Evolutionary conservation across 1,140 invertebrate genomes (phyloP).

Genomic region (Pseudomyrmex gracilis): DNA sequence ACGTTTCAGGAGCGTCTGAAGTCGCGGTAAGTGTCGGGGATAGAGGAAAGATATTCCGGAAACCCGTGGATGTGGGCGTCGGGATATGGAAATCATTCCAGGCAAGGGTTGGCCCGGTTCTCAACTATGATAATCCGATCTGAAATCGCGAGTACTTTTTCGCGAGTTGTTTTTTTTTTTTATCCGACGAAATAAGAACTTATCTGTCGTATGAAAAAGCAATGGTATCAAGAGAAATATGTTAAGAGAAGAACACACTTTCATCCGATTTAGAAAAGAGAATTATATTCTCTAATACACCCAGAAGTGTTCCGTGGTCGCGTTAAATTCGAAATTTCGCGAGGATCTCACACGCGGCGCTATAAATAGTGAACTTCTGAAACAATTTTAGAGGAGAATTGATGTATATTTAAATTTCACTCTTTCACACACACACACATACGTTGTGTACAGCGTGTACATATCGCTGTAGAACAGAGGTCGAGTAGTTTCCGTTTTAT

Average conservation of each 20-base stretch:
- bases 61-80: slow-evolving; percentile 18
- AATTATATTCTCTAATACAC: slow-evolving; percentile 4
- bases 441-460: no score
- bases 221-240: not conserved
- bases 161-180: slow-evolving; percentile 10
- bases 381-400: no score
- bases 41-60: slow-evolving; percentile 55
- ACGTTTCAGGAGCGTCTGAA: slow-evolving; percentile 58
- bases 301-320: not conserved
- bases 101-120: slow-evolving; percentile 30
- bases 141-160: slow-evolving; percentile 50
- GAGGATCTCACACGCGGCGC: not conserved
- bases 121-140: slow-evolving; percentile 66
- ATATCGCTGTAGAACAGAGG: not conserved
- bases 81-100: slow-evolving; percentile 68
- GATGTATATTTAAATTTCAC: no score
- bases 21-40: slow-evolving; percentile 38
- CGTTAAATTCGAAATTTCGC: slow-evolving; percentile 1
- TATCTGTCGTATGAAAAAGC: not conserved
- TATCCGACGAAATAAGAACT: slow-evolving; percentile 46
- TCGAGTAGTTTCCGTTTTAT: not conserved
- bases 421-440: no score
- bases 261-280: not conserved
- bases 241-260: not conserved
- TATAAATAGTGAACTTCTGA: no score